phyloP scores from a whole-genome alignment of 2,888 invertebrate genomes.

The Diplolepis rosae region DNA sequence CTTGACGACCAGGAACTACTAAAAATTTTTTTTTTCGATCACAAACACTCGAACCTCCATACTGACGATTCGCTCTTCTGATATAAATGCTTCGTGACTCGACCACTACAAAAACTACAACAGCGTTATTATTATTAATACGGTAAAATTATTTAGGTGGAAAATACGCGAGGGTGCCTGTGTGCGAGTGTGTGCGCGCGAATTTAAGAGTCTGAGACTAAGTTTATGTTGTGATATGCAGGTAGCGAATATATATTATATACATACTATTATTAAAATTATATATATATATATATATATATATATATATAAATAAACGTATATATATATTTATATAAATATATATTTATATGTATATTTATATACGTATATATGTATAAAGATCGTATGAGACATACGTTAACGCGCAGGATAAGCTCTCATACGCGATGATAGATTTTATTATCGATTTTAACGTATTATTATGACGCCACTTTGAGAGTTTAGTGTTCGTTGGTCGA shows the following conservation, averaged over 20 bases:
- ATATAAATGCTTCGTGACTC: slow-evolving; percentile 11
- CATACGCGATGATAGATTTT: slow-evolving; percentile 66
- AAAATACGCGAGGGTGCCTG: slow-evolving; percentile 55
- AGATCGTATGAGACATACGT: slow-evolving; percentile 64
- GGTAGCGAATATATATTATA: slow-evolving; percentile 67
- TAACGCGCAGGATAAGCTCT: slow-evolving; percentile 66
- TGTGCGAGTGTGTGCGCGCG: slow-evolving; percentile 46
- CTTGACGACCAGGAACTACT: slow-evolving; percentile 18
- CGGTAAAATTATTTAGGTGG: slow-evolving; percentile 65
- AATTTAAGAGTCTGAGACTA: slow-evolving; percentile 48
- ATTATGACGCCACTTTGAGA: slow-evolving; percentile 69
- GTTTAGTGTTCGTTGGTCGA: slow-evolving; percentile 61
- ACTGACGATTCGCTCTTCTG: slow-evolving; percentile 13
- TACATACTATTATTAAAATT: slow-evolving; percentile 59
- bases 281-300: slow-evolving; percentile 49
- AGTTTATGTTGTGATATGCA: slow-evolving; percentile 74
- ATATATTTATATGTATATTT: slow-evolving; percentile 52
- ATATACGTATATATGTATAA: slow-evolving; percentile 52
- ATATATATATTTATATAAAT: slow-evolving; percentile 48
- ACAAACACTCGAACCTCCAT: not conserved
- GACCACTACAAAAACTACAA: slow-evolving; percentile 3
- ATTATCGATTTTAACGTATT: slow-evolving; percentile 68
- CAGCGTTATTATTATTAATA: slow-evolving; percentile 61
- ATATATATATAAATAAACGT: slow-evolving; percentile 39
- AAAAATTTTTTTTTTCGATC: no score